phyloP scores from a whole-genome alignment of 2,888 invertebrate genomes.

The Drosophila leonis region DNA sequence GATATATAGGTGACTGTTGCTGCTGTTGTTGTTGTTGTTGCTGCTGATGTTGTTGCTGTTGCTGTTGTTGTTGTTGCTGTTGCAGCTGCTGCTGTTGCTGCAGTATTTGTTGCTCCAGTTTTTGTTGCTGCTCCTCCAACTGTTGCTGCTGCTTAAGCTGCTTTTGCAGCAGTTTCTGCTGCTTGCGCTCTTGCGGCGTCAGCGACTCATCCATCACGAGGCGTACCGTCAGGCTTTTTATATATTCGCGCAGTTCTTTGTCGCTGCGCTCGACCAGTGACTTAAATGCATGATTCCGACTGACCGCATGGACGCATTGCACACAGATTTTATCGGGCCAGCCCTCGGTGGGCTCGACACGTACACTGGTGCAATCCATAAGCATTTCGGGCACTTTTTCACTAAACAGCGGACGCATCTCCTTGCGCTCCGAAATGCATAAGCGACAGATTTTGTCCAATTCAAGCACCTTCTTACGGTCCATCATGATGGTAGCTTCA shows the following conservation, averaged over 20 bases:
- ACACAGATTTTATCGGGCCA: conserved; percentile 88
- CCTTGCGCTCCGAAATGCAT: conserved; percentile 88
- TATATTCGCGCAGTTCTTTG: conserved; percentile 86
- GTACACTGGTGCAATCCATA: conserved; percentile 88
- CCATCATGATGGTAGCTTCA: conserved; percentile 69
- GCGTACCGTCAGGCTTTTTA: conserved; percentile 84
- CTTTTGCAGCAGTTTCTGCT: conserved; percentile 58
- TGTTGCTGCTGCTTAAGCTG: conserved; percentile 64
- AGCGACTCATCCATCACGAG: conserved; percentile 80
- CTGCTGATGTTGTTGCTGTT: conserved; percentile 55
- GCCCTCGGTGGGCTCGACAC: conserved; percentile 88
- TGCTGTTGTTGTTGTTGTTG: conserved; percentile 54
- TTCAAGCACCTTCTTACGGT: conserved; percentile 84
- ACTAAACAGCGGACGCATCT: conserved; percentile 89
- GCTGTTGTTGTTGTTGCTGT: conserved; percentile 42
- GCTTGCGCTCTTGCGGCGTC: conserved; percentile 60
- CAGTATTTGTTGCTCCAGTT: conserved; percentile 49
- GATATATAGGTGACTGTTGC: conserved; percentile 36
- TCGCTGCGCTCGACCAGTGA: conserved; percentile 88
- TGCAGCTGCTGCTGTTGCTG: conserved; percentile 64
- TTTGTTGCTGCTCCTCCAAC: conserved; percentile 60
- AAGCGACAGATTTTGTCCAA: conserved; percentile 89
- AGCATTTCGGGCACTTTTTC: conserved; percentile 89
- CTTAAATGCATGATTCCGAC: conserved; percentile 89
- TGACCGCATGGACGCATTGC: conserved; percentile 89